phyloP scores from a whole-genome alignment of 2,888 invertebrate species.

The Scotopteryx bipunctaria region DNA sequence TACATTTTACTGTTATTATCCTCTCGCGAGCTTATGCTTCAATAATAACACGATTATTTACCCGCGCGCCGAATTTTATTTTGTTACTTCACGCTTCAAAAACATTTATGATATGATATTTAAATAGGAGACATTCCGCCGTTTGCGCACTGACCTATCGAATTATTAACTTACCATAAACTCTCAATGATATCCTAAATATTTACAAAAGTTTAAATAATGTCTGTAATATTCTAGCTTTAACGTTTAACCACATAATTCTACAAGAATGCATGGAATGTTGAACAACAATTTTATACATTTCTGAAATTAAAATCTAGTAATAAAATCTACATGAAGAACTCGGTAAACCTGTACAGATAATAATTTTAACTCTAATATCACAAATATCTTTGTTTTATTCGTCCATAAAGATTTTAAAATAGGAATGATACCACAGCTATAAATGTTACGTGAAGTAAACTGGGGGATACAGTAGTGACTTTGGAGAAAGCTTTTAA shows the following conservation, averaged over 20 bases:
- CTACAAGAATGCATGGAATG: constrained; percentile 19
- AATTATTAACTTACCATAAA: constrained; percentile 13
- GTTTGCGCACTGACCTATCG: constrained; percentile 13
- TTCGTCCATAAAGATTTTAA: constrained; percentile 40
- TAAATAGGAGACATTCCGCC: constrained; percentile 11
- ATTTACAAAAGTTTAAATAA: constrained; percentile 16
- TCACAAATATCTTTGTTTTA: constrained; percentile 70
- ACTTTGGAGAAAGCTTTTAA: constrained; percentile 70
- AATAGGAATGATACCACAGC: constrained; percentile 50
- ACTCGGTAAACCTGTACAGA: constrained; percentile 52
- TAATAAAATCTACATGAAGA: constrained; percentile 42
- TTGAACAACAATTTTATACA: constrained; percentile 20
- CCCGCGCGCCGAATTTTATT: constrained; percentile 26
- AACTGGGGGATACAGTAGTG: constrained; percentile 50
- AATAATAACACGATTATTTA: constrained; percentile 27
- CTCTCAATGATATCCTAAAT: constrained; percentile 12
- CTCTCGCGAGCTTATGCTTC: constrained; percentile 16
- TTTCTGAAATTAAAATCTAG: constrained; percentile 17
- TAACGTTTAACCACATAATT: constrained; percentile 20
- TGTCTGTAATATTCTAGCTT: constrained; percentile 18
- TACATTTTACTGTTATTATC: constrained; percentile 35
- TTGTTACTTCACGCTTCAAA: constrained; percentile 12
- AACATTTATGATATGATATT: constrained; percentile 17
- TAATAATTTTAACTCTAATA: constrained; percentile 69
- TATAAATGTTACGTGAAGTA: no score